Base-by-base conservation (phyloP, 2,888 invertebrate species). In the Tribolium freemani region DNA sequence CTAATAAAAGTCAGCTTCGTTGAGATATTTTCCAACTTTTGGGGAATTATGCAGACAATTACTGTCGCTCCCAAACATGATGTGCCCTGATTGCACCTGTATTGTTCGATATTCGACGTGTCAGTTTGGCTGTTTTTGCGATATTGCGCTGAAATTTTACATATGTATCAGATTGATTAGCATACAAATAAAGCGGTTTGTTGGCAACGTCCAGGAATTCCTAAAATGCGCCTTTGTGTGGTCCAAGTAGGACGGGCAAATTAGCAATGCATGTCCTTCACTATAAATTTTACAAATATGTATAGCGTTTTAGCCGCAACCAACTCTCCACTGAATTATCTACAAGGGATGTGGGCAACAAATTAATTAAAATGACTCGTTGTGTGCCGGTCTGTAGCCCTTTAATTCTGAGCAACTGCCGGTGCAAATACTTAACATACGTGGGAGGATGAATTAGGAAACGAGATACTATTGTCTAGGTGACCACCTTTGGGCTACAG, bases 281-380 rank as follows among this genome's bases (percentile, higher is more conserved):
- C 38, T 70, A 56, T 69, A 69, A 69, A 60, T 69, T 69, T 51
- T 69, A 44, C 63, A 70, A 70, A 70, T 70, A 70, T 70, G 69
- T 63, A 70, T 20, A 20, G 30, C 26, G 60, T 46, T 54, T 30
- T 21, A 6, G 54, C 67, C 71, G 44, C 50, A 53, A 53, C 51
- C 71, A 60, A 51, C 50, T 71, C 60, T 60, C 71, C n/a, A 26
- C 57, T 71, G 71, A 67, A 71, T 71, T 60, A 71, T 67, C 60
- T 45, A 71, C 53, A 54, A 51, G 54, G 45, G 67, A 46, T 68
- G 58, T 51, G 63, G 57, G 11, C 56, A 60, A 68, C 61, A 61
- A 72, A 72, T 68, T 68, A 72, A 68, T 72, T 72, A 68, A 72
- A 68, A 56, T 56, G 48, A 45, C 53, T 63, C 61, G 68, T 21